A percentile compares a stretch with the other conserved stretches of the same genome.
phyloP scores from a whole-genome alignment of 2,888 invertebrate species.

The Plutella xylostella region DNA sequence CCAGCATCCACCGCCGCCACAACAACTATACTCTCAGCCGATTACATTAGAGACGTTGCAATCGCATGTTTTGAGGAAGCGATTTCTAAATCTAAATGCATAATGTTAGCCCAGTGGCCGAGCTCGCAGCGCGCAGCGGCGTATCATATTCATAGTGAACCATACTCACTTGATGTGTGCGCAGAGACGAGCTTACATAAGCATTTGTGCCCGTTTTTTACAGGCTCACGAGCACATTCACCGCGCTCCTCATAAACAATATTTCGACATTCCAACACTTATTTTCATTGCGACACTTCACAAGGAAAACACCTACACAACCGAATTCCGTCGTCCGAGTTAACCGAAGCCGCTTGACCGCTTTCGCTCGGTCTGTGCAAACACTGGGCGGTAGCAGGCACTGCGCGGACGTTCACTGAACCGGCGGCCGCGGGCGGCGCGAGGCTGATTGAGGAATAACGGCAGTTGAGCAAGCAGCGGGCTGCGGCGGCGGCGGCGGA shows the following conservation, averaged over 20 bases:
- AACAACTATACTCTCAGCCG: too few species aligned
- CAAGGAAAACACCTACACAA: constrained; percentile 50
- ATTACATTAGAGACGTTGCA: too few species aligned
- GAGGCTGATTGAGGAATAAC: constrained; percentile 9
- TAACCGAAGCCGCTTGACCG: constrained; percentile 41
- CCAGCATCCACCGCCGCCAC: too few species aligned
- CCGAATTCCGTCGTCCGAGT: constrained; percentile 38
- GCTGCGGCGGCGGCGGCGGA: constrained; percentile 7
- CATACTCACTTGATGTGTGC: constrained; percentile 50
- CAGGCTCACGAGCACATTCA: constrained; percentile 45
- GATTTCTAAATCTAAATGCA: constrained; percentile 3
- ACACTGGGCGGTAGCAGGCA: constrained; percentile 14
- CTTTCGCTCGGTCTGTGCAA: constrained; percentile 52
- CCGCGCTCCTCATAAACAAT: constrained; percentile 52
- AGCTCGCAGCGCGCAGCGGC: not conserved
- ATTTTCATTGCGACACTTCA: constrained; percentile 61
- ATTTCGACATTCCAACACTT: constrained; percentile 63
- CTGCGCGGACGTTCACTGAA: not conserved
- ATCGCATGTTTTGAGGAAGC: not conserved
- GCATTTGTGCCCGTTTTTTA: constrained; percentile 48
- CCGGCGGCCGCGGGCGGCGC: not conserved
- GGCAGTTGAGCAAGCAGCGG: constrained; percentile 16
- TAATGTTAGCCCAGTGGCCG: constrained; percentile 2
- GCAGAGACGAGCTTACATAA: constrained; percentile 58
- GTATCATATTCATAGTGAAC: too few species aligned